These are phyloP conservation scores for Spea bombifrons DNA, from an alignment of 2,113 vertebrate genomes.

Conservation along the genomic window DNA sequence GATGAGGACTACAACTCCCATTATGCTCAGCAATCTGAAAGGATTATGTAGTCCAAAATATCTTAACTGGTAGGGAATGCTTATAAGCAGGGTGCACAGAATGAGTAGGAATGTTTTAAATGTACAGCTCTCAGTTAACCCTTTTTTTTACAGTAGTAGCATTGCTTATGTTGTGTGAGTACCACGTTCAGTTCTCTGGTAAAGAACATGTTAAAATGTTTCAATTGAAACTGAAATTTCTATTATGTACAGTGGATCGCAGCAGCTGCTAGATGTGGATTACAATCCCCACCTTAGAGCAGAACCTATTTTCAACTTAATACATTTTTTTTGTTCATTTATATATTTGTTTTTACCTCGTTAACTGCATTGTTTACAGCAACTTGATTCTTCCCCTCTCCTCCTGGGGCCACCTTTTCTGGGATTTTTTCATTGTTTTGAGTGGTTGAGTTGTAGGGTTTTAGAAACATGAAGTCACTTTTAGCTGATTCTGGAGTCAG, in stretches of 20 bases:
- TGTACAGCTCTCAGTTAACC: constrained; percentile 1
- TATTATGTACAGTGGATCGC: not conserved
- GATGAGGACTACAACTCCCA: not conserved
- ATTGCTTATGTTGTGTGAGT: not conserved
- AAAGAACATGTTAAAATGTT: not conserved
- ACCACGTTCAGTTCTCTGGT: too few species aligned
- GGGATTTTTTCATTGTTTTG: constrained; percentile 78
- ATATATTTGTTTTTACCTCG: constrained; percentile 62
- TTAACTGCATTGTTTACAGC: constrained; percentile 69
- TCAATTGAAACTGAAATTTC: not conserved
- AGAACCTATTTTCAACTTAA: not conserved
- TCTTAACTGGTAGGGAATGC: too few species aligned
- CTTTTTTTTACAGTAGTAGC: not conserved
- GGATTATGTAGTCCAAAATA: too few species aligned
- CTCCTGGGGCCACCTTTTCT: constrained; percentile 63
- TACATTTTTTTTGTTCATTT: not conserved
- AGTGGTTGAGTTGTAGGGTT: constrained; percentile 73
- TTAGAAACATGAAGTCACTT: constrained; percentile 91
- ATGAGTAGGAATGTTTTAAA: not conserved
- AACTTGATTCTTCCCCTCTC: constrained; percentile 62
- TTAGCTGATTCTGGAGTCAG: constrained; percentile 84
- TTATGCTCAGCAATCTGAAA: not conserved
- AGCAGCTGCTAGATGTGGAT: constrained; percentile 10
- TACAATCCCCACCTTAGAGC: not conserved
- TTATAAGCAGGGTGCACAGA: too few species aligned